Base-by-base conservation (phyloP, 2,113 vertebrate genomes). In the Sander lucioperca region DNA sequence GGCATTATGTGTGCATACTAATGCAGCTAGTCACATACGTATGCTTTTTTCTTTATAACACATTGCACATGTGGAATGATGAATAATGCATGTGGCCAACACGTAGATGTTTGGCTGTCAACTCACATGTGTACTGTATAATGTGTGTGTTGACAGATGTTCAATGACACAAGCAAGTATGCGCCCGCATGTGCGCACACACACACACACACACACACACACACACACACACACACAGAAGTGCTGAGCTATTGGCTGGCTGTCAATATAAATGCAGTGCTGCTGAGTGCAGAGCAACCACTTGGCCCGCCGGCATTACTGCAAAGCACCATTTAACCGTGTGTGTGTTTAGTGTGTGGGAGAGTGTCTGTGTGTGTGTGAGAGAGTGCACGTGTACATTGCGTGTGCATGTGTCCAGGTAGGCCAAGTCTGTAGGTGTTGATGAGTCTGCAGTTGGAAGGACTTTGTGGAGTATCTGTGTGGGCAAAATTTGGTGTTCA, bases 281-380 rank as follows among this genome's bases (percentile, higher is more conserved):
- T 73, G 82, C 74, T 68, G 64, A 85, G 74, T 83, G 53, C 74
- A 87, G 79, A 86, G 23, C 79, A 62, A 77, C 74, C 82, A 83
- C 86, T 91, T 86, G 85, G 74, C 82, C 79, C 25, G 15, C 66
- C 73, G 70, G 70, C 67, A 56, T 58, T 58, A 65, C 71, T 61
- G 63, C 71, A 85, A 85, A 83, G 79, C 82, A 84, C 74, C 70
- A 76, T 88, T 89, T 88, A 86, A 84, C 80, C 5, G 2, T 13
- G n/a, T n/a, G n/a, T n/a, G 47, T 64, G 71, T 54, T 2, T 33
- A 6, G 14, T 57, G 30, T 57, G 39, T 62, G 23, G 30, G 71
- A 25, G 48, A 33, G 43, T 43, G 33, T 71, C 15, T 53, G n/a
- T 33, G 21, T 69, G 21, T 69, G 23, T 43, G 16, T 72, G 45